Conservation (phyloP, 2,113 vertebrate species). For the Gymnogyps californianus region DNA sequence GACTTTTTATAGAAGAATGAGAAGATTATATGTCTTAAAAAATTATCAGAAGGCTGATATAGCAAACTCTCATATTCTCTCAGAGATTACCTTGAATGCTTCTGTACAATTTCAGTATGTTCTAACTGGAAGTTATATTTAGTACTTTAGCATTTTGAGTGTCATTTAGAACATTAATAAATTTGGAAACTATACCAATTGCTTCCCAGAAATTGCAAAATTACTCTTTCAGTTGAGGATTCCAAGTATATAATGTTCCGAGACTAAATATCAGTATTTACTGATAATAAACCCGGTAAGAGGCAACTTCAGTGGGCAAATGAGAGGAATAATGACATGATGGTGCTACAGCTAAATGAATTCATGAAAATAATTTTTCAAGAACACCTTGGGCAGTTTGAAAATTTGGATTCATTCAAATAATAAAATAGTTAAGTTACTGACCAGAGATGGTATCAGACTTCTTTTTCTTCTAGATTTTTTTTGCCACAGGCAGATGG, state of each 20-base stretch:
- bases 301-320: background rate
- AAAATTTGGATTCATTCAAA: conserved; percentile 28
- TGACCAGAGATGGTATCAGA: background rate
- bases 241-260: background rate
- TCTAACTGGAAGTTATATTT: conserved; percentile 21
- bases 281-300: background rate
- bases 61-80: background rate
- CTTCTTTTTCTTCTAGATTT: background rate
- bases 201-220: conserved; percentile 35
- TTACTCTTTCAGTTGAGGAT: background rate
- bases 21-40: background rate
- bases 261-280: conserved; percentile 27
- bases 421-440: conserved; percentile 26
- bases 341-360: background rate
- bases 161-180: conserved; percentile 3
- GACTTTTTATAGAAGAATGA: background rate
- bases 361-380: conserved; percentile 57
- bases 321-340: background rate
- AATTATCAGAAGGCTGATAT: background rate
- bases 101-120: background rate
- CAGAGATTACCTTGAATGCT: background rate
- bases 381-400: background rate
- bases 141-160: conserved; percentile 1
- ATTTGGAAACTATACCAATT: conserved; percentile 38
- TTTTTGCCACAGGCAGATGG: background rate